phyloP scores from a whole-genome alignment of 2,797 vertebrate genomes.

The Enteromius argenteus region DNA sequence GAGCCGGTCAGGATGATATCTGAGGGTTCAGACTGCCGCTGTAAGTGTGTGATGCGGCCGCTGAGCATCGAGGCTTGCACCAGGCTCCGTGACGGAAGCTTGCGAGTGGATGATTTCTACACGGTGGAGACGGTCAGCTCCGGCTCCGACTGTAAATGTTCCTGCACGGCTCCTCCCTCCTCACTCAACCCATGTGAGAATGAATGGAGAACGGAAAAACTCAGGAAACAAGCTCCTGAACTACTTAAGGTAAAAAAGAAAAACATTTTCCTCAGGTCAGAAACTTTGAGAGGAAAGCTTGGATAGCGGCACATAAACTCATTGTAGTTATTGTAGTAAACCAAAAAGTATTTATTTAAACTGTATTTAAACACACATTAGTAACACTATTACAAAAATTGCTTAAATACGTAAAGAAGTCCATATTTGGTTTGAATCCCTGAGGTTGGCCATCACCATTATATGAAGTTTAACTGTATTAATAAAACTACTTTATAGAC shows the following conservation, averaged over 20 bases:
- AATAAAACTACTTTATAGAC: neutral
- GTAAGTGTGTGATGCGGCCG: conserved; percentile 96
- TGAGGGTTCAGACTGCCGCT: conserved; percentile 96
- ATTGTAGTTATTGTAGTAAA: neutral
- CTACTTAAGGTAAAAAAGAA: conserved; percentile 86
- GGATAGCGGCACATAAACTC: neutral
- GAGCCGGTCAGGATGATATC: conserved; percentile 95
- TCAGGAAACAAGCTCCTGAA: conserved; percentile 95
- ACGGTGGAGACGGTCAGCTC: conserved; percentile 97
- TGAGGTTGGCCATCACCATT: neutral
- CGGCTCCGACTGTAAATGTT: conserved; percentile 93
- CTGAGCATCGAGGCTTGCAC: conserved; percentile 90
- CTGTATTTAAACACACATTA: neutral
- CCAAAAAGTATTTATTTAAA: neutral
- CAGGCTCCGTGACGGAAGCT: conserved; percentile 83
- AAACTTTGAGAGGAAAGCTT: neutral
- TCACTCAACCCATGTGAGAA: conserved; percentile 98
- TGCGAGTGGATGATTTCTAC: conserved; percentile 92
- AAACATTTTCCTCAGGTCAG: neutral
- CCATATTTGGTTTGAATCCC: neutral
- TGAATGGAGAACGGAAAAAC: conserved; percentile 96
- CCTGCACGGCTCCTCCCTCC: conserved; percentile 92
- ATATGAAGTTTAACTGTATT: neutral
- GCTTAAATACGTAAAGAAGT: neutral
- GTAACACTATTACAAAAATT: neutral